These are phyloP conservation scores for Nesospiza acunhae DNA, from an alignment of 2,113 vertebrate genomes.

Conservation along the genomic window DNA sequence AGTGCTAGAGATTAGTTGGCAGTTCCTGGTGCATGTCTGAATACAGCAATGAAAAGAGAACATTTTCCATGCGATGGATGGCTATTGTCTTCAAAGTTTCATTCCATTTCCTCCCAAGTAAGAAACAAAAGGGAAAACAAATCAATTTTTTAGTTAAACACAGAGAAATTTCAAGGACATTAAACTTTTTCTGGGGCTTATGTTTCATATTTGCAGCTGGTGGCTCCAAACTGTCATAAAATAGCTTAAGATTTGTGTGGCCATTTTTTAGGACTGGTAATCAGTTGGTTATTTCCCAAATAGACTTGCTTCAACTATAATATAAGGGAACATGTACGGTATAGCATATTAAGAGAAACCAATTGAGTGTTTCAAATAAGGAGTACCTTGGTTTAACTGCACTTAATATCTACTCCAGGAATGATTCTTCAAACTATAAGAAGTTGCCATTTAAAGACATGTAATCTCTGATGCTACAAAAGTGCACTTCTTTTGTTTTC, in stretches of 20 bases:
- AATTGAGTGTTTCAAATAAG: neutral
- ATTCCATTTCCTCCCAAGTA: neutral
- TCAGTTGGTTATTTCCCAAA: neutral
- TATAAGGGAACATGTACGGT: neutral
- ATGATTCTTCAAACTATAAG: neutral
- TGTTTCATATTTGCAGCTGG: neutral
- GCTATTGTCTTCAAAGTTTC: neutral
- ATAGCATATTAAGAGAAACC: neutral
- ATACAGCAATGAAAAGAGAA: neutral
- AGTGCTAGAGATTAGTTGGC: neutral
- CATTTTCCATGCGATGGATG: neutral
- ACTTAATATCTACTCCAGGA: neutral
- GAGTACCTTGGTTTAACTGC: neutral
- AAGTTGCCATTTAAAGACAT: neutral
- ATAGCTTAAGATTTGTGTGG: neutral
- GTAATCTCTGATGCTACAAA: neutral
- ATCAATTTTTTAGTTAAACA: neutral
- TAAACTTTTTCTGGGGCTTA: neutral
- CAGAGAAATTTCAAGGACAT: neutral
- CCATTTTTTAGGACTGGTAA: neutral
- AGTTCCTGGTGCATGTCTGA: neutral
- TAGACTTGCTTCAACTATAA: neutral
- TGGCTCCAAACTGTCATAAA: neutral
- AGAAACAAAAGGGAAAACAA: neutral
- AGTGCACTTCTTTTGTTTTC: neutral